Base-by-base conservation (phyloP, 2,797 vertebrate genomes). In the Harpagifer antarcticus region DNA sequence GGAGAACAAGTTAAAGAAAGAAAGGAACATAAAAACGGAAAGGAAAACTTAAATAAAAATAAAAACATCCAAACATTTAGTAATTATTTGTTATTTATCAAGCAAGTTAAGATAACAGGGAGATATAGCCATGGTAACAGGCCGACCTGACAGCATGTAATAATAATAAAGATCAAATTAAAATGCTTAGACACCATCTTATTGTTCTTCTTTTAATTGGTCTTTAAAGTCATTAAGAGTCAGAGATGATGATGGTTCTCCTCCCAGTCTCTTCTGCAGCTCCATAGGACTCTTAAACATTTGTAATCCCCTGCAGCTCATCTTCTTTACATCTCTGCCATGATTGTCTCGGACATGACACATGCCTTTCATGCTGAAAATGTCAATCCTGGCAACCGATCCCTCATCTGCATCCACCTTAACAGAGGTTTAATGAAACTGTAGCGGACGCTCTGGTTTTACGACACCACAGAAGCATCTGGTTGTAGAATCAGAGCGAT, bases 321-420 rank as follows among this genome's bases (percentile, higher is more conserved):
- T 68, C 19, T 13, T 16, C 33, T 61, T 48, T 11, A 17, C 19
- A 52, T 43, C 62, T 57, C 27, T 1, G 27, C 27, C 27, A 27
- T 27, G 27, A 27, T 27, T 27, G 27, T 27, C 0, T 61, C 5
- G 4, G 31, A 58, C 11, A 2, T 27, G 37, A 31, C 14, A 27
- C 76, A 78, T 78, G 71, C 78, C 61, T 70, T 42, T 42, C 80
- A 48, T 37, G 52, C 68, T 68, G 58, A 71, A 74, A 73, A 74
- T 42, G 68, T 72, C 23, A 11, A 56, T 40, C 86, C 70, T 72
- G 78, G 89, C 82, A 90, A 89, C 89, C 19, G 43, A n/a, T 13
- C 42, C 17, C 54, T 81, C 73, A 65, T 68, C 79, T 80, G 72
- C 74, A 74, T 73, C 59, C 40, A 19, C 19, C 47, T 3, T 9